Percentiles rank a stretch among this genome's conserved stretches.
Conservation (phyloP, 2,113 vertebrate genomes). For the Pantherophis guttatus region DNA sequence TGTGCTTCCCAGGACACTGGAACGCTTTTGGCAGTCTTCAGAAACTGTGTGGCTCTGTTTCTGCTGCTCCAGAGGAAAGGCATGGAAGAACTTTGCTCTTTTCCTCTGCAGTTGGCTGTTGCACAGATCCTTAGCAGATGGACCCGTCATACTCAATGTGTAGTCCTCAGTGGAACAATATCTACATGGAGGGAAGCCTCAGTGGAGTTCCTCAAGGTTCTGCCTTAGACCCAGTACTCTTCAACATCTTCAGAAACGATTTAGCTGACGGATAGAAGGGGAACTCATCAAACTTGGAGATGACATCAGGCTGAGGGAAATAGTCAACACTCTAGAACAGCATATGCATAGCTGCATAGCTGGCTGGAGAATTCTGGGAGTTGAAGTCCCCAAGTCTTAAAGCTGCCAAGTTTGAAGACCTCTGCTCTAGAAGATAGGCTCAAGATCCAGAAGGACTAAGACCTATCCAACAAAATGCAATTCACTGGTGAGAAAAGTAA, state of each 20-base stretch:
- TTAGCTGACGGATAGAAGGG: neutral
- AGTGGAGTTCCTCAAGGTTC: no score
- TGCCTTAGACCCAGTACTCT: no score
- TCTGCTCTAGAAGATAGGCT: no score
- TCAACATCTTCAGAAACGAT: neutral
- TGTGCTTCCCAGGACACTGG: neutral
- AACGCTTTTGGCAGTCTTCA: neutral
- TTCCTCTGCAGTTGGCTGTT: neutral
- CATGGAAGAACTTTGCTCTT: neutral
- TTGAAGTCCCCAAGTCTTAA: no score
- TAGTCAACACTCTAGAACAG: no score
- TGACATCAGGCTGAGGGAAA: neutral
- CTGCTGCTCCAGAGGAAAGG: neutral
- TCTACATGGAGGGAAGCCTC: neutral
- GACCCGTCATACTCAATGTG: no score
- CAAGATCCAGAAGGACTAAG: no score
- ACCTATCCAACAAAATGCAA: no score
- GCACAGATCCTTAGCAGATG: neutral
- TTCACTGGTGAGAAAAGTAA: no score
- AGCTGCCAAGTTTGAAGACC: no score
- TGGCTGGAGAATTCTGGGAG: no score
- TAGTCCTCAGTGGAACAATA: neutral
- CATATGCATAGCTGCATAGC: no score
- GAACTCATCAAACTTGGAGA: neutral
- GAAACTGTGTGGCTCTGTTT: neutral